Evolutionary conservation across 2,888 invertebrate species (phyloP), one percentile per base, ranked within the genome.

Genomic region (Ochropleura leucogaster): DNA sequence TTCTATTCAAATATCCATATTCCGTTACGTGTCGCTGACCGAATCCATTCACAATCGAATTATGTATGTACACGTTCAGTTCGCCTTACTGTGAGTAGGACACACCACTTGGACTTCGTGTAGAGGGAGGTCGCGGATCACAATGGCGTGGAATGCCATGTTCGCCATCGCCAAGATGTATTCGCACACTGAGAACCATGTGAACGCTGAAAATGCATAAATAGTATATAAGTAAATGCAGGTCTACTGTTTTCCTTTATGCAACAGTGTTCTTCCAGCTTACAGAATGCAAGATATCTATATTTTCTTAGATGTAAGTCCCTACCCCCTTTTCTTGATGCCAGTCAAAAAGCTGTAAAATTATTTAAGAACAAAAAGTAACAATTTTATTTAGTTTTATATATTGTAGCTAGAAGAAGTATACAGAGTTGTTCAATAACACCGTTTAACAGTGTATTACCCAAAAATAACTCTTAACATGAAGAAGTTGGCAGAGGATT

Each of bases 181-280:
- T 95, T 99, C 99, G 94, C 98, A 99, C 75, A 98, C 97, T 3
- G 99, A 98, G 96, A 99, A 99, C 98, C 98, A 98, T 92, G 99
- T 99, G 96, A 99, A 99, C 65, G 99, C 99, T 99, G 97, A 85
- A 97, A 97, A 70, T 49, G 55, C 0, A 69, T 64, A 42, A 4
- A 4, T 59, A 16, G 0, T 0, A 40, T 59, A 40, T 16, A 16
- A 59, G 30, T 30, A 30, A 40, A 40, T 16, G 9, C 30, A 59
- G 14, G 3, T 40, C 10, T 12, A 55, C 20, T 55, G 20, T 55
- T 55, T 55, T 20, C 5, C 5, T 20, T 20, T 30, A 30, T 30
- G 49, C 9, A 40, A 12, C 12, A 0, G 1, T 68, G 9, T 51
- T 44, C 16, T 59, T 59, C 20, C 4, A 51, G 18, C 1, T 55